Evolutionary conservation across 2,888 invertebrate genomes (phyloP).

Genomic region (Molorchus minor): DNA sequence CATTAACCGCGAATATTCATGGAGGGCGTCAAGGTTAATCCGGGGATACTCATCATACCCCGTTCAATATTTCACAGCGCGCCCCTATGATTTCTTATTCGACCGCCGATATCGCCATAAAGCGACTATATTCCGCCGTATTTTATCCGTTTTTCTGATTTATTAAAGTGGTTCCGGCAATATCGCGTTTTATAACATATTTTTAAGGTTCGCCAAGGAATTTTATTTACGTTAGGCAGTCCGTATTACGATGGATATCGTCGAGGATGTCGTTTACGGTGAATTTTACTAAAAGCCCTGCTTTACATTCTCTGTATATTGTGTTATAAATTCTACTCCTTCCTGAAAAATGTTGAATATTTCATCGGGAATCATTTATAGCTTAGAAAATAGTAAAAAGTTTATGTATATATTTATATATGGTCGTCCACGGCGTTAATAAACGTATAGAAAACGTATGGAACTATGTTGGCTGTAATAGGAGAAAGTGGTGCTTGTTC

Average conservation of each 20-base stretch:
- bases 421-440: too few species aligned
- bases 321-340: slow-evolving; percentile 2
- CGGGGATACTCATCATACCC: too few species aligned
- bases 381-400: too few species aligned
- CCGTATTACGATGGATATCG: neutral
- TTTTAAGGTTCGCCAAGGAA: slow-evolving; percentile 5
- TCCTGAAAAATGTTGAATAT: too few species aligned
- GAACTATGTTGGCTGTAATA: too few species aligned
- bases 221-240: slow-evolving; percentile 9
- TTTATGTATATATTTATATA: too few species aligned
- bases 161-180: slow-evolving; percentile 6
- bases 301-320: slow-evolving; percentile 14
- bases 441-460: too few species aligned
- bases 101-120: slow-evolving; percentile 7
- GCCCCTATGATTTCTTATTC: slow-evolving; percentile 19
- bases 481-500: too few species aligned
- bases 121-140: slow-evolving; percentile 9
- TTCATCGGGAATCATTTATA: too few species aligned
- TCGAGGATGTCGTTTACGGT: slow-evolving; percentile 15
- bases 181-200: slow-evolving; percentile 5
- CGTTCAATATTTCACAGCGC: too few species aligned
- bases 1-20: too few species aligned
- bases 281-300: slow-evolving; percentile 6
- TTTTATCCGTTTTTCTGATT: slow-evolving; percentile 19
- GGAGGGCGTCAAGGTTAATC: too few species aligned